These are phyloP conservation scores for Antheraea yamamai DNA, from an alignment of 2,888 invertebrate genomes.

Conservation along the genomic window DNA sequence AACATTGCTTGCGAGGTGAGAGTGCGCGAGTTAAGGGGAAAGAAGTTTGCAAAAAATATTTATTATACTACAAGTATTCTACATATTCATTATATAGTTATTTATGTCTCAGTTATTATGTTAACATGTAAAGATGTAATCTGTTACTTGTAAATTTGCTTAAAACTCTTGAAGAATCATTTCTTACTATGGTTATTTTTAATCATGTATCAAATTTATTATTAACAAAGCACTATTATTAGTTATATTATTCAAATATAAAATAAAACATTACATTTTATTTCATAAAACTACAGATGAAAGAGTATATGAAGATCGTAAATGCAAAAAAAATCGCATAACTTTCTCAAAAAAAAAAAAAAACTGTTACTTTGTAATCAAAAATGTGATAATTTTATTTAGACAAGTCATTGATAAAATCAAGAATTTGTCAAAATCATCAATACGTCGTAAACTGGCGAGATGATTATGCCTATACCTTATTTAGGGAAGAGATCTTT, in stretches of 20 bases:
- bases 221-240: no score
- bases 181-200: not conserved
- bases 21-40: constrained; percentile 2
- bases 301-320: no score
- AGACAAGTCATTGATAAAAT: not conserved
- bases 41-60: not conserved
- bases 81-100: not conserved
- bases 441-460: not conserved
- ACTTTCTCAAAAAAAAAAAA: not conserved
- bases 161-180: not conserved
- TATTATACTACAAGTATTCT: not conserved
- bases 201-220: not conserved
- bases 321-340: no score
- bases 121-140: not conserved
- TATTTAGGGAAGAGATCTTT: no score
- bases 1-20: constrained; percentile 37
- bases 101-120: not conserved
- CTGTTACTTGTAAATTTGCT: not conserved
- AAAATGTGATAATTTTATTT: not conserved
- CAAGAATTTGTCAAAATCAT: not conserved
- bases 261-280: not conserved
- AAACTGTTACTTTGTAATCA: not conserved
- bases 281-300: no score
- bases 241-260: not conserved
- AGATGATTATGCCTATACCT: no score